Evolutionary conservation across 1,140 invertebrate genomes (phyloP).

Genomic region (Brachionus manjavacas): DNA sequence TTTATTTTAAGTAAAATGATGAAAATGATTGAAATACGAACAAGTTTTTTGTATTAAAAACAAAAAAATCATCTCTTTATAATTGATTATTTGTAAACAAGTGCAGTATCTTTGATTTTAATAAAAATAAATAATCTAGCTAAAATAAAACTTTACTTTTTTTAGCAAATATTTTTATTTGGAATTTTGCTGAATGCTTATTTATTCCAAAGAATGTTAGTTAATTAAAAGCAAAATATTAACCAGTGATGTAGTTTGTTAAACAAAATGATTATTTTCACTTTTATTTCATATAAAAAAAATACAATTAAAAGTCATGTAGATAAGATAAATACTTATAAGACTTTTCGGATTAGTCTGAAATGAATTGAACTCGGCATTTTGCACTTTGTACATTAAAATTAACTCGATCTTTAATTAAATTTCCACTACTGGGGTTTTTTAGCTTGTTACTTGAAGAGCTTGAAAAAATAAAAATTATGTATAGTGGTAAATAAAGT

Average conservation of each 20-base stretch:
- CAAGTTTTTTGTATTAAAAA: constrained; percentile 11
- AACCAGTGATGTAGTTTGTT: constrained; percentile 1
- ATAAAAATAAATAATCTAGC: constrained; percentile 18
- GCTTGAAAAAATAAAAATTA: background rate
- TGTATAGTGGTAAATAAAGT: background rate
- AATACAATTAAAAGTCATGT: constrained; percentile 39
- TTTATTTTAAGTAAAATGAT: background rate
- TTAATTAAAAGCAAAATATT: constrained; percentile 39
- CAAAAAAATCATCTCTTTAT: constrained; percentile 1
- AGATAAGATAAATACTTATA: constrained; percentile 11
- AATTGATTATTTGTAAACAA: constrained; percentile 20
- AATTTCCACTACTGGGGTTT: background rate
- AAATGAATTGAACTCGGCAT: background rate
- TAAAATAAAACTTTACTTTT: background rate
- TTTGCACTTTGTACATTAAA: background rate
- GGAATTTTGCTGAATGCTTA: constrained; percentile 1
- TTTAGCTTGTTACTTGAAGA: background rate
- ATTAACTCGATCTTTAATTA: background rate
- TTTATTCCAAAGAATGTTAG: constrained; percentile 35
- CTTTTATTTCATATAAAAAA: background rate
- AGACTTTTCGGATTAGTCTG: background rate
- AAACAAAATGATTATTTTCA: background rate
- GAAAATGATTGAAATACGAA: constrained; percentile 26
- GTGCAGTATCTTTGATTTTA: constrained; percentile 12
- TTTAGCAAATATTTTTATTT: constrained; percentile 8